Conservation (phyloP, 1,140 invertebrate genomes). For the Phenacoccus solenopsis region DNA sequence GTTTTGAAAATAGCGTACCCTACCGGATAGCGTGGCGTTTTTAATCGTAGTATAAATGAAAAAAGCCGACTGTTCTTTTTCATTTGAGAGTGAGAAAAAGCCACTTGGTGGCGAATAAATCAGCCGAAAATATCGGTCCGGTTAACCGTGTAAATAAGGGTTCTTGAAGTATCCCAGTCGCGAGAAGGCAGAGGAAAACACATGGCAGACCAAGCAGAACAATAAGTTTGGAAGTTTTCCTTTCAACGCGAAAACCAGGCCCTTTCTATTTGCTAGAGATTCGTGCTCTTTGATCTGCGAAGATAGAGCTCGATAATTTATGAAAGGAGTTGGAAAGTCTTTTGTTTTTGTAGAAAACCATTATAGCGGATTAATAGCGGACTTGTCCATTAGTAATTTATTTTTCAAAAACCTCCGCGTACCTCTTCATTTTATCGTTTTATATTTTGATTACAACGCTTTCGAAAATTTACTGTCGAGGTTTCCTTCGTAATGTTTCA, state of each 20-base stretch:
- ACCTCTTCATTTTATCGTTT: background rate
- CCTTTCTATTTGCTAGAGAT: background rate
- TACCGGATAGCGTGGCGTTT: background rate
- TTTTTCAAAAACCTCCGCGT: background rate
- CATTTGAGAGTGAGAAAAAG: background rate
- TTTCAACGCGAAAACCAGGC: background rate
- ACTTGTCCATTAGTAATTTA: background rate
- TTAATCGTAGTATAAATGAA: background rate
- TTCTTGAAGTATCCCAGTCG: background rate
- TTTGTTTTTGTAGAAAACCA: conserved; percentile 3
- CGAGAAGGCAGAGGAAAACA: background rate
- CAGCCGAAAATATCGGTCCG: background rate
- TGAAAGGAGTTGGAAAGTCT: conserved; percentile 1
- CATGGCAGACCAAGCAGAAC: background rate
- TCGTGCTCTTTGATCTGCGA: background rate
- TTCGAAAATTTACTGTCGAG: too few species aligned
- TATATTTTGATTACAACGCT: background rate
- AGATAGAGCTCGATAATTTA: conserved; percentile 2
- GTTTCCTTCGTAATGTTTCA: too few species aligned
- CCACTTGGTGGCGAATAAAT: background rate
- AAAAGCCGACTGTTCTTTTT: background rate
- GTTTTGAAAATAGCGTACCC: too few species aligned
- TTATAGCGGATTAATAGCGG: background rate
- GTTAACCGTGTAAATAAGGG: conserved; percentile 1
- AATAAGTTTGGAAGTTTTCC: conserved; percentile 2